Conservation (phyloP, 2,888 invertebrate genomes). For the Neoscelio sp. region DNA sequence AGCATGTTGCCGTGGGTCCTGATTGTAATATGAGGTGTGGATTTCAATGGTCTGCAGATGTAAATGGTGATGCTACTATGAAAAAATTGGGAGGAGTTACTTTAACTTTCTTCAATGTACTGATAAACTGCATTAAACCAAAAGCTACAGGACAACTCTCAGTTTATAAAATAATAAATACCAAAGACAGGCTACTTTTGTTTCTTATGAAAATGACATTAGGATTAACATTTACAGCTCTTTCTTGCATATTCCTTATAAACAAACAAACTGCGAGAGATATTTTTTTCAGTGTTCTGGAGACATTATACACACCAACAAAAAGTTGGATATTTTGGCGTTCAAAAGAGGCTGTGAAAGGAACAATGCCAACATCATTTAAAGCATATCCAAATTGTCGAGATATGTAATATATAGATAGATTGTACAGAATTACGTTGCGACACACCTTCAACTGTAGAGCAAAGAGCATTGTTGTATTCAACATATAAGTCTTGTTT, state of each 20-base stretch:
- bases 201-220: constrained; percentile 64
- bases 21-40: constrained; percentile 15
- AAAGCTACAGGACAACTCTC: constrained; percentile 20
- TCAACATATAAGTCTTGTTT: constrained; percentile 59
- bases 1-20: constrained; percentile 6
- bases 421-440: constrained; percentile 54
- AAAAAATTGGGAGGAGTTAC: constrained; percentile 45
- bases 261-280: constrained; percentile 26
- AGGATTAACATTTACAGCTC: constrained; percentile 51
- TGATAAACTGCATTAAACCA: constrained; percentile 47
- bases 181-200: constrained; percentile 47
- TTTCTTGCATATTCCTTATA: constrained; percentile 57
- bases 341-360: constrained; percentile 49
- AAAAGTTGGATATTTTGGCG: constrained; percentile 64
- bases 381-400: constrained; percentile 49
- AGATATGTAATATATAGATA: constrained; percentile 53
- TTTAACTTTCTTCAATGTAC: constrained; percentile 25
- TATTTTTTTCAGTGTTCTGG: not conserved
- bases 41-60: constrained; percentile 55
- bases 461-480: constrained; percentile 63
- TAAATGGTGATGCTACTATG: constrained; percentile 34
- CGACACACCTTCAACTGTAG: constrained; percentile 54
- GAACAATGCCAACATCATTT: constrained; percentile 42
- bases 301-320: constrained; percentile 8
- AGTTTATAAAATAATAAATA: constrained; percentile 28